Percentiles rank a stretch among this genome's conserved stretches.
These are phyloP conservation scores for Danionella dracula DNA, from an alignment of 2,797 vertebrate genomes.

Conservation along the genomic window DNA sequence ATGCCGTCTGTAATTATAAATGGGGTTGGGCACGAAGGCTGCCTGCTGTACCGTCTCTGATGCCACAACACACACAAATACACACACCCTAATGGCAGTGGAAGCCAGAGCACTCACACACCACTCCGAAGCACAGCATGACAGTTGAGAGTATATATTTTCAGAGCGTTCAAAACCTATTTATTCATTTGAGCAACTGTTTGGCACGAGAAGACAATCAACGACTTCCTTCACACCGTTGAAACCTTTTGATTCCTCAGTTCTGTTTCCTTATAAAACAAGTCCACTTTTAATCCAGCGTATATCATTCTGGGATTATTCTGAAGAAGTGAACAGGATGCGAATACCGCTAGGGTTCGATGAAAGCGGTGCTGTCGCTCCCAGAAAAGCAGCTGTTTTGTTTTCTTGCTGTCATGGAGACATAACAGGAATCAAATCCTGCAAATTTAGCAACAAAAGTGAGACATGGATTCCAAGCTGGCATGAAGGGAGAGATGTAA, in stretches of 20 bases:
- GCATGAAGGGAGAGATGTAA: conserved; percentile 7
- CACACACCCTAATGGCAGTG: conserved; percentile 35
- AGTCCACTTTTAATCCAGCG: neutral
- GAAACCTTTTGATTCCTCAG: neutral
- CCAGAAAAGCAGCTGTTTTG: neutral
- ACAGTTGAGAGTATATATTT: conserved; percentile 33
- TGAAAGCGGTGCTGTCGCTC: conserved; percentile 11
- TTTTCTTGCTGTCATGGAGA: conserved; percentile 2
- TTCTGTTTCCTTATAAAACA: neutral
- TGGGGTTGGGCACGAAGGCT: conserved; percentile 62
- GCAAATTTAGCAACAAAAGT: neutral
- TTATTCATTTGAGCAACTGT: conserved; percentile 39
- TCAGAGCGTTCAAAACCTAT: conserved; percentile 29
- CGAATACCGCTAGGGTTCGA: conserved; percentile 16
- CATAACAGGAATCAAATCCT: neutral
- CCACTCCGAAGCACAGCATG: conserved; percentile 25
- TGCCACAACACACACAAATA: conserved; percentile 59
- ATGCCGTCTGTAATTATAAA: conserved; percentile 75
- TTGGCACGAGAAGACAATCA: conserved; percentile 33
- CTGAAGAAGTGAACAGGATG: conserved; percentile 19
- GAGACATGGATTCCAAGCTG: neutral
- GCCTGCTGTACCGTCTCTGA: conserved; percentile 57
- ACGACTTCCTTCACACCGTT: conserved; percentile 28
- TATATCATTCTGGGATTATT: conserved; percentile 1
- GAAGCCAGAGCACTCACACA: conserved; percentile 47